These are phyloP conservation scores for Petrocephalus schoutedeni DNA, from an alignment of 2,797 vertebrate genomes.

Conservation along the genomic window DNA sequence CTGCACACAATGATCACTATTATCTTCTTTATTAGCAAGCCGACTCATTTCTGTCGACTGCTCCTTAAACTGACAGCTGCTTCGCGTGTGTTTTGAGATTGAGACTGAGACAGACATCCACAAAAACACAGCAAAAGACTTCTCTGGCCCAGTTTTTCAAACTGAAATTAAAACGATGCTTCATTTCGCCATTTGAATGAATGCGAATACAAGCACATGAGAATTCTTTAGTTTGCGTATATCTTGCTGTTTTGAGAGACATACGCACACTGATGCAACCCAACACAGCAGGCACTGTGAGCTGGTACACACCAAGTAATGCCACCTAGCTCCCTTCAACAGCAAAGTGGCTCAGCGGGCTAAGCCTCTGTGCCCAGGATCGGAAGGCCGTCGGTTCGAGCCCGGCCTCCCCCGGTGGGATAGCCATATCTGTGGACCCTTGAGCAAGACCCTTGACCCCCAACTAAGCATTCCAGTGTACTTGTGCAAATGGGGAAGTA, in stretches of 20 bases:
- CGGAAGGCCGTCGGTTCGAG: not conserved
- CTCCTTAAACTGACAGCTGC: not conserved
- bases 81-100: not conserved
- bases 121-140: not conserved
- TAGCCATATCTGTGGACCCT: not conserved
- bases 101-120: not conserved
- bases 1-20: not conserved
- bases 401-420: not conserved
- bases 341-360: not conserved
- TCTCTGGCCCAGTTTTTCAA: not conserved
- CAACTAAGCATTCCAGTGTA: not conserved
- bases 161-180: not conserved
- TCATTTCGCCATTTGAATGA: not conserved
- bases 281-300: not conserved
- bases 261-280: not conserved
- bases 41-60: not conserved
- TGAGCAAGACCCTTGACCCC: not conserved
- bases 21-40: not conserved
- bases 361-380: not conserved
- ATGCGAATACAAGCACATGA: not conserved
- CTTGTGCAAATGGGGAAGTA: not conserved
- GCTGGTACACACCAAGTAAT: not conserved
- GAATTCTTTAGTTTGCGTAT: not conserved
- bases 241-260: not conserved
- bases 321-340: not conserved